phyloP scores from a whole-genome alignment of 2,113 vertebrate genomes.

The Nycticebus coucang region DNA sequence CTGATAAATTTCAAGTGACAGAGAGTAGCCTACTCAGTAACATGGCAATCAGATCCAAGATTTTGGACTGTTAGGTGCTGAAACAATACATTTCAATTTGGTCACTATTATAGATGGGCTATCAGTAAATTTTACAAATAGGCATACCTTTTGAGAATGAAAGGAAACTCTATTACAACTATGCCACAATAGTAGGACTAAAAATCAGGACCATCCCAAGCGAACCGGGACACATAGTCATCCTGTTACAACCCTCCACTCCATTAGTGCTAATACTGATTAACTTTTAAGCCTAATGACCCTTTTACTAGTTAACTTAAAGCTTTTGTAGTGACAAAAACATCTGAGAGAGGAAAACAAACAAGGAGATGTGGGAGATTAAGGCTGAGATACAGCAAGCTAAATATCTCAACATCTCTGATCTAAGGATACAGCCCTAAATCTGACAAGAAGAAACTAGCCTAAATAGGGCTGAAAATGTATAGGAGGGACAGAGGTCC shows the following conservation, averaged over 20 bases:
- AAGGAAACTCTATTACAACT: background rate
- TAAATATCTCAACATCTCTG: background rate
- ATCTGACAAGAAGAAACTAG: background rate
- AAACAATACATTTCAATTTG: background rate
- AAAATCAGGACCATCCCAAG: background rate
- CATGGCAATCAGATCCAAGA: background rate
- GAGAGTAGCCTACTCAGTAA: background rate
- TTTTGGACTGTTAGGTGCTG: background rate
- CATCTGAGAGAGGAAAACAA: background rate
- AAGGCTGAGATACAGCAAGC: background rate
- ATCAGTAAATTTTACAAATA: background rate
- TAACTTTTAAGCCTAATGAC: background rate
- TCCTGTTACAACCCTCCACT: background rate
- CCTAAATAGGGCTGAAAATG: background rate
- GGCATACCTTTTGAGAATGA: background rate
- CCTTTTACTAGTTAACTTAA: background rate
- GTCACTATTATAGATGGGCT: background rate
- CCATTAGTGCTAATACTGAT: background rate
- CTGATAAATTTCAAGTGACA: background rate
- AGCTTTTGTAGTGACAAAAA: background rate
- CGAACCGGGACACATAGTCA: background rate
- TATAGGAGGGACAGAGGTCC: background rate
- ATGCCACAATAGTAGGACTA: background rate
- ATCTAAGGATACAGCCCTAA: background rate
- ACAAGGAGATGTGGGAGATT: background rate